Evolutionary conservation across 2,888 invertebrate species (phyloP), one percentile per base, ranked within the genome.

Genomic region (Heliconius cydno): DNA sequence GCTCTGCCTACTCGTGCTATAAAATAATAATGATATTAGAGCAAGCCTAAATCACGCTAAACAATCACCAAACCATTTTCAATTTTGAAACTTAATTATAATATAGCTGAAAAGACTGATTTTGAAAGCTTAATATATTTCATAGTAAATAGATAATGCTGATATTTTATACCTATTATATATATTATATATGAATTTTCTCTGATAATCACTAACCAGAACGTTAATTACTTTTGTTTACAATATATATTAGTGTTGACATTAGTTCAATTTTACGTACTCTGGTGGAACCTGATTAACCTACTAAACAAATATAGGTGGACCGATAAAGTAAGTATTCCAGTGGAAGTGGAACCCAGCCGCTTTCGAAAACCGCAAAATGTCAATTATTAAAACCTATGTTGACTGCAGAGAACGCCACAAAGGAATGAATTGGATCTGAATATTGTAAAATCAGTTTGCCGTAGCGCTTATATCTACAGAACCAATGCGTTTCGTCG

Each of bases 371-470:
- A 66, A 67, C 73, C 78, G 73, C 78, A 67, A 73, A 78, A 78
- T 78, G 73, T 38, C 68, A 52, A 77, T 80, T 70, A 80, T 77
- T 80, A 70, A 80, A 74, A 68, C 74, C 80, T 25, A 77, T 68
- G 68, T 77, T 63, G 67, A 77, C 63, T 74, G 63, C 63, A 74
- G 66, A 60, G 65, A 5, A 52, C 34, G 66, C 77, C 71, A 72
- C 67, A 67, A 73, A 78, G 78, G 78, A 78, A 78, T 74, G 57
- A 74, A 74, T 67, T 78, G 73, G 78, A 60, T 78, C 41, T 67
- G 65, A 67, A 73, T 74, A 78, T 74, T 78, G 66, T 52, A 67
- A 67, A 78, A 78, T 68, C 67, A 68, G 67, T 74, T 65, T 68
- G 67, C 13, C 67, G 67, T 73, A 41, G 57, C 46, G 46, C 28